phyloP scores from a whole-genome alignment of 2,797 vertebrate genomes.

The Platalea minor region DNA sequence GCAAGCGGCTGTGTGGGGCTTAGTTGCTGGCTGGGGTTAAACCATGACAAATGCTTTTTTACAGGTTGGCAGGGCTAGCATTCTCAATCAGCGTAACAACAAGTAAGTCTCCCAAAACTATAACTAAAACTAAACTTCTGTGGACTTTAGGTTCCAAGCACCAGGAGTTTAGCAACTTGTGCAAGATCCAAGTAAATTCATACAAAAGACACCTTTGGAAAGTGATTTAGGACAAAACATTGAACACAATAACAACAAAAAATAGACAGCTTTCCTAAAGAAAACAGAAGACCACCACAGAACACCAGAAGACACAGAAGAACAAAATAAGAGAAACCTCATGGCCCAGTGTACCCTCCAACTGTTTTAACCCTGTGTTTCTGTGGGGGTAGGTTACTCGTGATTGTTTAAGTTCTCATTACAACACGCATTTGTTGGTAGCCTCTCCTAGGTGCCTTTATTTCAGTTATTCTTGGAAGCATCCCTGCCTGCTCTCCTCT shows the following conservation, averaged over 20 bases:
- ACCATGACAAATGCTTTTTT: background rate
- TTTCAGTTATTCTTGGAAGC: background rate
- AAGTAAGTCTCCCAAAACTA: background rate
- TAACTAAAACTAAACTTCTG: background rate
- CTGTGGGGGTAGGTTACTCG: background rate
- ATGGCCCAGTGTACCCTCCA: background rate
- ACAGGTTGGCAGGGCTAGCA: background rate
- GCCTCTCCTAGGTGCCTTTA: background rate
- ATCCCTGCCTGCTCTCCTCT: background rate
- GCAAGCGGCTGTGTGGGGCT: too few species aligned
- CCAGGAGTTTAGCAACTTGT: background rate
- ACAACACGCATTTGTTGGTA: background rate
- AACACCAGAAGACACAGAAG: background rate
- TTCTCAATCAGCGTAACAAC: background rate
- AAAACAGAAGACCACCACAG: background rate
- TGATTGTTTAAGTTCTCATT: background rate
- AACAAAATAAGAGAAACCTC: background rate
- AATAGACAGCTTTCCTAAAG: background rate
- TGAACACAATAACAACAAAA: background rate
- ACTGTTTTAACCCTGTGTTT: background rate
- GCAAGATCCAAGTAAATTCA: background rate
- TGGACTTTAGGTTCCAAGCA: background rate
- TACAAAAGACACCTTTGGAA: background rate
- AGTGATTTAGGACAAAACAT: background rate
- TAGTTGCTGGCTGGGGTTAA: too few species aligned